A percentile compares a stretch with the other conserved stretches of the same genome.
These are phyloP conservation scores for Pseudocheirus occidentalis DNA, from an alignment of 2,797 vertebrate genomes.

Conservation along the genomic window DNA sequence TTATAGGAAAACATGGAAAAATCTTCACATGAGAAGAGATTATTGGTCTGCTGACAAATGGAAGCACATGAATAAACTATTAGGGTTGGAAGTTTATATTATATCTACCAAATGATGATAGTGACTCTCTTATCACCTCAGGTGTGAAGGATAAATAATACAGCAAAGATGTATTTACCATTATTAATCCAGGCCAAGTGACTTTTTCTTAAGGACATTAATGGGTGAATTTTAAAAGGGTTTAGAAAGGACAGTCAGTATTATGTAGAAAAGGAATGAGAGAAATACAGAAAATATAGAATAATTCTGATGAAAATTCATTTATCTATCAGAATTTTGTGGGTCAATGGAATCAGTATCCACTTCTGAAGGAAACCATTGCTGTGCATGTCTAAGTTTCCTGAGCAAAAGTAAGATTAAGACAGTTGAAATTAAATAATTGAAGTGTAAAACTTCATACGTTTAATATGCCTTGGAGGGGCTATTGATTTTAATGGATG, in stretches of 20 bases:
- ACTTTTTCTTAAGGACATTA: not conserved
- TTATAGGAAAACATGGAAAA: no score
- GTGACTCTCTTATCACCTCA: not conserved
- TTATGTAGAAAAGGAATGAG: not conserved
- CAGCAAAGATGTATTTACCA: not conserved
- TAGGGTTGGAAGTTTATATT: not conserved
- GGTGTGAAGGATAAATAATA: not conserved
- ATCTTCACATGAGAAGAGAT: no score
- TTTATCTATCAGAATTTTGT: not conserved
- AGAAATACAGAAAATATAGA: not conserved
- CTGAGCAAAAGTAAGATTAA: not conserved
- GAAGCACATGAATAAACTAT: no score
- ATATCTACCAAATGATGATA: not conserved
- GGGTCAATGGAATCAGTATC: not conserved
- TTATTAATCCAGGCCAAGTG: not conserved
- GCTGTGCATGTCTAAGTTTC: accelerated
- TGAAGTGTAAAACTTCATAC: not conserved
- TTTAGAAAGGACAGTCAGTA: not conserved
- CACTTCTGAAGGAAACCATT: accelerated
- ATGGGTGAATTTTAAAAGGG: constrained; percentile 4
- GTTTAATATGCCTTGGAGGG: not conserved
- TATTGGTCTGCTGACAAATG: no score
- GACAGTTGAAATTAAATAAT: not conserved
- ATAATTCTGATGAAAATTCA: not conserved
- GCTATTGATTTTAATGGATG: not conserved